Evolutionary conservation across 2,113 vertebrate genomes (phyloP).

Genomic region (Talpa occidentalis): DNA sequence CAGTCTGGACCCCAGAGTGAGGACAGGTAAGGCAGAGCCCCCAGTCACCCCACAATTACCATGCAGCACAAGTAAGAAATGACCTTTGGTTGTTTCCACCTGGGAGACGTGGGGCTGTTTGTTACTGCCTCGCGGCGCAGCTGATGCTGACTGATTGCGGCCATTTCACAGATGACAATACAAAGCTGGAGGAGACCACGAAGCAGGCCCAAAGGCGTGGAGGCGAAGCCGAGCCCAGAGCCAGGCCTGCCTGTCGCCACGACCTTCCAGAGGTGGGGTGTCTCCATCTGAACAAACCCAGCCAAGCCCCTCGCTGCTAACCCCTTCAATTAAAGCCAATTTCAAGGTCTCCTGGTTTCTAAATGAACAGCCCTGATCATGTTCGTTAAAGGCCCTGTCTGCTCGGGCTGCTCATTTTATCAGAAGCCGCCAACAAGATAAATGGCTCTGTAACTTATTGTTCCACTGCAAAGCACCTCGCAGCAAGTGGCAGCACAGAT

Average conservation of each 20-base stretch:
- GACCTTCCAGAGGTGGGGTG: neutral
- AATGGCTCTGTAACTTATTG: conserved; percentile 16
- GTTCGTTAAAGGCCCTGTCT: neutral
- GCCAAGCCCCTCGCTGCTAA: neutral
- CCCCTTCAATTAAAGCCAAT: conserved; percentile 53
- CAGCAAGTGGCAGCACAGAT: neutral
- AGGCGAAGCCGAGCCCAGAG: too few species aligned
- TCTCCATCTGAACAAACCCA: neutral
- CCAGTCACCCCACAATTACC: accelerated
- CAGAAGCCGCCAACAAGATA: conserved; percentile 64
- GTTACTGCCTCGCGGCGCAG: neutral
- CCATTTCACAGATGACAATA: neutral
- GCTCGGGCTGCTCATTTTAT: conserved; percentile 20
- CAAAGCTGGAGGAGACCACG: neutral
- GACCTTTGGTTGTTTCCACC: neutral
- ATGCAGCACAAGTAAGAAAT: accelerated
- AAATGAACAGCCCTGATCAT: neutral
- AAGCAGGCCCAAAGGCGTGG: too few species aligned
- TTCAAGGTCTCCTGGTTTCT: conserved; percentile 59
- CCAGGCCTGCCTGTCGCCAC: accelerated
- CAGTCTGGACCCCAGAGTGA: neutral
- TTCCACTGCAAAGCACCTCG: neutral
- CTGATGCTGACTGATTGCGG: accelerated
- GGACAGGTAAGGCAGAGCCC: neutral
- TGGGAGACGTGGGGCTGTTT: neutral